Conservation (phyloP, 2,888 invertebrate genomes). For the Heteromurus nitidus region DNA sequence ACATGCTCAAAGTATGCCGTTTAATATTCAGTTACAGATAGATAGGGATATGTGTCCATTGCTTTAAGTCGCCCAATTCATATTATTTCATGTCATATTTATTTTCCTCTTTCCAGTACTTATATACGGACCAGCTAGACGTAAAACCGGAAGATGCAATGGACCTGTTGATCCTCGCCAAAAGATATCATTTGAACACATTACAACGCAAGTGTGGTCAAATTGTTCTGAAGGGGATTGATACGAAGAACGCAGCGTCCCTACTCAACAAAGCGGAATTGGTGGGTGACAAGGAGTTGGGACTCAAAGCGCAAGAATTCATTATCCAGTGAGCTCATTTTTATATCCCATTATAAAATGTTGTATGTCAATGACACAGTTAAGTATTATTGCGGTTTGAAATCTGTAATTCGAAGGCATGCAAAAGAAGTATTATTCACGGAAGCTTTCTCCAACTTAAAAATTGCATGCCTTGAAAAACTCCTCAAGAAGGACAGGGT, state of each 20-base stretch:
- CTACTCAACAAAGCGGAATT: conserved; percentile 22
- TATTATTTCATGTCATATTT: too few relatives aligned
- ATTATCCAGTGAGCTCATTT: conserved; percentile 16
- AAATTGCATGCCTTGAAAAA: neutral
- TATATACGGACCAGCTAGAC: conserved; percentile 41
- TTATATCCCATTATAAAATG: neutral
- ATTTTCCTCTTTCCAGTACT: too few relatives aligned
- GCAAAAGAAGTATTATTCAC: conserved; percentile 12
- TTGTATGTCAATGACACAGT: too few relatives aligned
- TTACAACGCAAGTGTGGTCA: conserved; percentile 30
- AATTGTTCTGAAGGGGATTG: conserved; percentile 27
- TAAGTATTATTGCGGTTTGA: too few relatives aligned
- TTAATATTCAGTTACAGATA: too few relatives aligned
- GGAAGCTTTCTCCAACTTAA: neutral
- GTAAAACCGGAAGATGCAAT: conserved; percentile 30
- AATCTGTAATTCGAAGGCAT: conserved; percentile 11
- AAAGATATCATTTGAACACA: conserved; percentile 1
- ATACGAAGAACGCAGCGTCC: neutral
- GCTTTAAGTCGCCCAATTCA: too few relatives aligned
- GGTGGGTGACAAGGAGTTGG: conserved; percentile 26
- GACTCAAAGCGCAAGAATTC: conserved; percentile 10
- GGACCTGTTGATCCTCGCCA: conserved; percentile 17
- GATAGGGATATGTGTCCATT: too few relatives aligned
- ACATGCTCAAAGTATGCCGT: conserved; percentile 32
- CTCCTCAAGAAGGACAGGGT: neutral